Base-by-base conservation (phyloP, 2,113 vertebrate species). In the Notarius quadriscutis region DNA sequence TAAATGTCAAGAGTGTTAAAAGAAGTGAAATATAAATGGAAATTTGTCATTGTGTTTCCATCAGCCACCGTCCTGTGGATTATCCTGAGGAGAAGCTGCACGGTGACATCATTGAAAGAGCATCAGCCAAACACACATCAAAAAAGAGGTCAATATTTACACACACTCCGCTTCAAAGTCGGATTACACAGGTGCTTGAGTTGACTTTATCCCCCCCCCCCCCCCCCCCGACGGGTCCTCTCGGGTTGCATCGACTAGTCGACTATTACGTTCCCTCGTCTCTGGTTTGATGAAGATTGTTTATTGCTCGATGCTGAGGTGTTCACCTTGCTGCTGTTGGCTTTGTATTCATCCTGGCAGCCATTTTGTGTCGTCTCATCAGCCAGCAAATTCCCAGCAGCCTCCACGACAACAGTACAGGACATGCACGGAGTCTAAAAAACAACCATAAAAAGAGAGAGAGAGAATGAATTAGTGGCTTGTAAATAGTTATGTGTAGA, bases 261-360 rank as follows among this genome's bases (percentile, higher is more conserved):
- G 9, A 75, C 17, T 48, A 48, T 22, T 22, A 74, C 34, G 5
- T 3, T 48, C 15, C 4, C 34, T 69, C 10, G 63, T 11, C 63
- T 65, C 8, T 0, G 27, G 17, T 17, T 71, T 34, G 14, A 71
- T 27, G 0, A 75, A 5, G 20, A 6, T 6, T 22, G 30, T 48
- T 34, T 60, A 12, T 60, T 60, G 30, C 78, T 58, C 5, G 20
- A 12, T 25, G 30, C 4, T 5, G 30, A 60, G 18, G 30, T 41
- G 57, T 7, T 81, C 30, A 99, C 97, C 97, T 97, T 98, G 0
- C 89, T 90, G 91, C 90, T 95, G 93, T 93, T 77, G 53, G 88
- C 93, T 92, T 94, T 95, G 91, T 94, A 93, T 88, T 97, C 96
- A 78, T 97, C 96, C 90, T 96, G 96, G 93, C 96, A 95, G 88